Percentiles rank a stretch among this genome's conserved stretches.
These are phyloP conservation scores for Notiomystis cincta DNA, from an alignment of 2,113 vertebrate genomes.

Conservation along the genomic window DNA sequence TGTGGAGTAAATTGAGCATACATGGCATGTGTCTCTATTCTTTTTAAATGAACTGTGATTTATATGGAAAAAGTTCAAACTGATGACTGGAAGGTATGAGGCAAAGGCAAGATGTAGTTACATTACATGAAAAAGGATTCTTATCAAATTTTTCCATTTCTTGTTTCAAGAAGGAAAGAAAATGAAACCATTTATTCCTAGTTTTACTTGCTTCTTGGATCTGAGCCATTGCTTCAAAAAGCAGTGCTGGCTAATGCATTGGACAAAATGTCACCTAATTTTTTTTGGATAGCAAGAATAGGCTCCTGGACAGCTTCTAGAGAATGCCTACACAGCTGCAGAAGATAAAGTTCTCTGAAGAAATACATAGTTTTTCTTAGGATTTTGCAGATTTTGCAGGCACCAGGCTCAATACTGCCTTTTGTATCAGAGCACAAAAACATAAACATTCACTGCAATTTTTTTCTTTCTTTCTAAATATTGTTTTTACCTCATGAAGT, in stretches of 20 bases:
- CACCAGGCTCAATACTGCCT: neutral
- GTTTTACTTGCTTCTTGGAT: neutral
- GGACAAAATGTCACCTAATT: neutral
- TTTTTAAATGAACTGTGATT: conserved; percentile 56
- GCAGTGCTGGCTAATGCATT: neutral
- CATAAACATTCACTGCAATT: neutral
- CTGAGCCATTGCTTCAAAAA: neutral
- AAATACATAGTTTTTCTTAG: neutral
- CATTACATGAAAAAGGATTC: conserved; percentile 26
- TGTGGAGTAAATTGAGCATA: conserved; percentile 34
- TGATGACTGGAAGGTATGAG: conserved; percentile 40
- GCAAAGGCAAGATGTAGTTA: conserved; percentile 15
- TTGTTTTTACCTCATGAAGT: neutral
- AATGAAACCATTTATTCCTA: conserved; percentile 3
- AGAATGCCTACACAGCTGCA: neutral
- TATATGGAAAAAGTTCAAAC: conserved; percentile 37
- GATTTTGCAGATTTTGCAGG: neutral
- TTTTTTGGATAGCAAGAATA: neutral
- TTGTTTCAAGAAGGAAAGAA: conserved; percentile 39
- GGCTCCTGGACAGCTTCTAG: neutral
- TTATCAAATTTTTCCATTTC: conserved; percentile 14
- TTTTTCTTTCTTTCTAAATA: neutral
- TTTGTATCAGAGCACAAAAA: neutral
- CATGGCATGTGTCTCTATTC: neutral
- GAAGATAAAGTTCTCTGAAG: neutral